Percentiles rank a stretch among this genome's conserved stretches.
Conservation (phyloP, 2,888 invertebrate genomes). For the Aphidoletes aphidimyza region DNA sequence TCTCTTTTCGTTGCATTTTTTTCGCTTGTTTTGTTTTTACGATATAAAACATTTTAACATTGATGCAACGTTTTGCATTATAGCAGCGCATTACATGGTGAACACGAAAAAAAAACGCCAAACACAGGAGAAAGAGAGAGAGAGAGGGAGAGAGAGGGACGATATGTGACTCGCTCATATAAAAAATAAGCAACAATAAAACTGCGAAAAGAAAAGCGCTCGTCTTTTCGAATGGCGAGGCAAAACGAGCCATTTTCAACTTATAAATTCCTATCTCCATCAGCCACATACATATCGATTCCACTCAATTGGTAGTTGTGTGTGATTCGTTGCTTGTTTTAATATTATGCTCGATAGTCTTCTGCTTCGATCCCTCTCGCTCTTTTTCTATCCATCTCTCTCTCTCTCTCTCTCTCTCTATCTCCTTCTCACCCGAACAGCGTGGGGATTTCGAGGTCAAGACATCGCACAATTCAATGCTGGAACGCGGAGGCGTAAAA, state of each 20-base stretch:
- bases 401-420: too few relatives aligned
- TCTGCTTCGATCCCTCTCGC: too few relatives aligned
- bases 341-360: conserved; percentile 39
- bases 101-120: too few relatives aligned
- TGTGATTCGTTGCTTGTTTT: neutral
- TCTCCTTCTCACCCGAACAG: too few relatives aligned
- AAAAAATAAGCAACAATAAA: conserved; percentile 34
- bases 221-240: neutral
- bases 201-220: conserved; percentile 25
- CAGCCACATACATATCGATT: neutral
- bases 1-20: neutral
- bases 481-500: conserved; percentile 24
- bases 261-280: conserved; percentile 43
- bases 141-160: neutral
- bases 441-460: conserved; percentile 51
- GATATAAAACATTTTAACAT: conserved; percentile 41
- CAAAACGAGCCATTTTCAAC: neutral
- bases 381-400: too few relatives aligned
- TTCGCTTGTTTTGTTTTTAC: conserved; percentile 18
- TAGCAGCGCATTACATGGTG: too few relatives aligned
- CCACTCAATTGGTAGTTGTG: neutral
- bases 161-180: conserved; percentile 13
- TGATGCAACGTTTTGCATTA: conserved; percentile 36
- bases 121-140: neutral
- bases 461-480: conserved; percentile 14